Evolutionary conservation across 1,140 invertebrate genomes (phyloP), one percentile per base, ranked within the genome.

Genomic region (Temnothorax curvispinosus): DNA sequence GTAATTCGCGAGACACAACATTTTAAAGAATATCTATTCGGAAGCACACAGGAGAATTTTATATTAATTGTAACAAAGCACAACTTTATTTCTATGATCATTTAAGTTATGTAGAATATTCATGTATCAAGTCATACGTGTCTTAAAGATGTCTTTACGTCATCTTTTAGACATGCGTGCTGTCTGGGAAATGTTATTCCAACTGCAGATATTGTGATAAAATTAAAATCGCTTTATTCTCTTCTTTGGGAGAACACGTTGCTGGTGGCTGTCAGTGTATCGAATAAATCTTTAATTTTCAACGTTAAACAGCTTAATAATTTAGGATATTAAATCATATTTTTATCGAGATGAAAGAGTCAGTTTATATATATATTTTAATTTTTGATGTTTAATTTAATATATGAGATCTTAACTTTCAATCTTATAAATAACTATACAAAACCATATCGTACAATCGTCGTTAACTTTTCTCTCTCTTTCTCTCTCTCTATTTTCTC

Each of bases 41-140:
- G 18, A 50, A 38, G 44, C 27, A 35, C 32, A 35, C 3, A 44
- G 7, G 21, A 41, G 21, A 56, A 50, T 21, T 56, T 56, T 11
- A 4, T 21, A 69, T 27, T n/a, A 69, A 54, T 71, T 56, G 32
- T n/a, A 71, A 15, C 9, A 52, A 32, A 11, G 1, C 41, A 44
- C 21, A 71, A 71, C 41, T 81, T 56, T 47, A 58, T 56, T 56
- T 69, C 71, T 71, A 44, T 56, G 35, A 52, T 80, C 4, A 15
- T 21, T 65, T 32, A 3, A 65, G 11, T 44, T 11, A 65, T 3
- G 18, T 41, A 41, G 15, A 41, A n/a, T 11, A 65, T 60, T 76
- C 9, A 2, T 21, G 3, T 38, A 38, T 35, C 21, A 60, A n/a
- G 1, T 27, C 27, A 27, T 27, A 27, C 27, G 27, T 27, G 27